Conservation (phyloP, 1,140 invertebrate genomes). For the Planococcus citri region DNA sequence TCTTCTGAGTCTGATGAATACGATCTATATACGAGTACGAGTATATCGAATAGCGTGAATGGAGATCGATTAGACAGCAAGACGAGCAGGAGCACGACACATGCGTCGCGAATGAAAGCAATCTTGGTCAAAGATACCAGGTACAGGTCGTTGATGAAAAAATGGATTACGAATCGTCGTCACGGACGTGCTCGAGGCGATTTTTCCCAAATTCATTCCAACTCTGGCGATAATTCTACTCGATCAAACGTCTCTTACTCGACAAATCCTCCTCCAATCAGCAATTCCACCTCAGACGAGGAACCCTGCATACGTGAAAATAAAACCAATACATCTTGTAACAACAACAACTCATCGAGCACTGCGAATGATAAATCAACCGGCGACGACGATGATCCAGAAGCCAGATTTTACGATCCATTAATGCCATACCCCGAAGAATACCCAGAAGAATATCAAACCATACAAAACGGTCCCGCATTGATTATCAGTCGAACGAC, state of each 20-base stretch:
- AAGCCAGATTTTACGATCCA: slow-evolving; percentile 9
- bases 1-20: neutral
- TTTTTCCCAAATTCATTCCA: no score
- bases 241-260: neutral
- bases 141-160: neutral
- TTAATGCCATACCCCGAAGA: slow-evolving; percentile 25
- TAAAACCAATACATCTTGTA: no score
- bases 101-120: neutral
- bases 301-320: no score
- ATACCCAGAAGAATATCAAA: slow-evolving; percentile 26
- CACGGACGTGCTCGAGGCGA: neutral
- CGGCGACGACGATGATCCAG: neutral
- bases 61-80: neutral
- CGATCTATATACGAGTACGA: no score
- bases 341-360: no score
- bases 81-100: neutral
- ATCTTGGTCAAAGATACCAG: neutral
- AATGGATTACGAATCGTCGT: slow-evolving; percentile 1
- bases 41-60: no score
- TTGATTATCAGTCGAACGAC: slow-evolving; percentile 24
- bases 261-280: no score
- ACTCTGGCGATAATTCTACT: neutral
- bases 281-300: no score
- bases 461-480: slow-evolving; percentile 24
- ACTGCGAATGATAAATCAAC: neutral